These are phyloP conservation scores for Gymnocephalus cernua DNA, from an alignment of 2,113 vertebrate genomes.

Conservation along the genomic window DNA sequence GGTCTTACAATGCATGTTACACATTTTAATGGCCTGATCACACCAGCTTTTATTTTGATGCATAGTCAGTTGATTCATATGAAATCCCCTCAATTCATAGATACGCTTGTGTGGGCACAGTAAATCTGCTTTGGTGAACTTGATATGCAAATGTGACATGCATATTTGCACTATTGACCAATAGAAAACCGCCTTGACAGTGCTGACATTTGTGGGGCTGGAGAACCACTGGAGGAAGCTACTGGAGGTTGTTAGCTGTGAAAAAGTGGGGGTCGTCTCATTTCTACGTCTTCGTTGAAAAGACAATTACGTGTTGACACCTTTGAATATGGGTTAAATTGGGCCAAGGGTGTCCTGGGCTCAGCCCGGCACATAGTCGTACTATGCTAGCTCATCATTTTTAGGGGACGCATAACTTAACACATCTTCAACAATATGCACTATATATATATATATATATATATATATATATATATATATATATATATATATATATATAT, in stretches of 20 bases:
- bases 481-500: too few relatives aligned
- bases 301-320: background rate
- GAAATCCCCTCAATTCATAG: background rate
- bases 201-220: background rate
- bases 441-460: too few relatives aligned
- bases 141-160: background rate
- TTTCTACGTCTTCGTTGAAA: background rate
- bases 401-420: too few relatives aligned
- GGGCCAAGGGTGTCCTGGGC: too few relatives aligned
- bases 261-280: background rate
- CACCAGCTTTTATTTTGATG: background rate
- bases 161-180: background rate
- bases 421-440: too few relatives aligned
- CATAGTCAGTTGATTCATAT: rapidly evolving
- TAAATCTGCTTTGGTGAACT: background rate
- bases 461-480: too few relatives aligned
- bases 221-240: background rate
- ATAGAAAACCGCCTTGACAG: background rate
- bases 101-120: background rate
- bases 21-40: background rate
- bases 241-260: background rate
- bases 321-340: too few relatives aligned
- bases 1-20: background rate
- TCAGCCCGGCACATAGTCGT: too few relatives aligned
- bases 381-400: too few relatives aligned